Conservation (phyloP, 1,140 invertebrate species). For the Drosophila kanapiae region DNA sequence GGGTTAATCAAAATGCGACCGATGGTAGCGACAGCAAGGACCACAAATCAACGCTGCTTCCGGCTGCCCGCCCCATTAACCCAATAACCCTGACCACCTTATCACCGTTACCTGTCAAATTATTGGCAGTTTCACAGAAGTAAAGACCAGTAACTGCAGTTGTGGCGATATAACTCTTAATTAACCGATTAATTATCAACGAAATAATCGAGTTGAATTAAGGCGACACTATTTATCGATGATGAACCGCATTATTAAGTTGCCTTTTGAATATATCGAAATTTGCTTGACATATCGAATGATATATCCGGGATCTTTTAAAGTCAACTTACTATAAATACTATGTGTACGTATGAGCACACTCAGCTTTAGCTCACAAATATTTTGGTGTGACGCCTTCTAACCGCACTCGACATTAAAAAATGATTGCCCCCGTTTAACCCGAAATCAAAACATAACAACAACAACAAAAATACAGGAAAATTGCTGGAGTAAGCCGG, state of each 20-base stretch:
- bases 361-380: not conserved
- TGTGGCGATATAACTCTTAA: no score
- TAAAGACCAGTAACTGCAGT: no score
- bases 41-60: constrained; percentile 33
- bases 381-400: not conserved
- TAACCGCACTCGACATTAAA: constrained; percentile 12
- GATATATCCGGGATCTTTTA: not conserved
- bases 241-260: not conserved
- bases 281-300: no score
- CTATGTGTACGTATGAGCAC: not conserved
- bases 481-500: not conserved
- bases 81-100: constrained; percentile 4
- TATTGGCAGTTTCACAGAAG: no score
- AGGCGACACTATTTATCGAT: not conserved
- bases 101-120: constrained; percentile 2
- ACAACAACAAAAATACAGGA: not conserved
- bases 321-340: not conserved
- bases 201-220: not conserved
- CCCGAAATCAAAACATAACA: constrained; percentile 13
- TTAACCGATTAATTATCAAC: not conserved
- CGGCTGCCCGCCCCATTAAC: constrained; percentile 15
- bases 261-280: not conserved
- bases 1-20: constrained; percentile 44
- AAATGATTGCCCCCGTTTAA: constrained; percentile 20
- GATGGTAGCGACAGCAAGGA: constrained; percentile 20